These are phyloP conservation scores for Coreius guichenoti DNA, from an alignment of 2,797 vertebrate species.

Conservation along the genomic window DNA sequence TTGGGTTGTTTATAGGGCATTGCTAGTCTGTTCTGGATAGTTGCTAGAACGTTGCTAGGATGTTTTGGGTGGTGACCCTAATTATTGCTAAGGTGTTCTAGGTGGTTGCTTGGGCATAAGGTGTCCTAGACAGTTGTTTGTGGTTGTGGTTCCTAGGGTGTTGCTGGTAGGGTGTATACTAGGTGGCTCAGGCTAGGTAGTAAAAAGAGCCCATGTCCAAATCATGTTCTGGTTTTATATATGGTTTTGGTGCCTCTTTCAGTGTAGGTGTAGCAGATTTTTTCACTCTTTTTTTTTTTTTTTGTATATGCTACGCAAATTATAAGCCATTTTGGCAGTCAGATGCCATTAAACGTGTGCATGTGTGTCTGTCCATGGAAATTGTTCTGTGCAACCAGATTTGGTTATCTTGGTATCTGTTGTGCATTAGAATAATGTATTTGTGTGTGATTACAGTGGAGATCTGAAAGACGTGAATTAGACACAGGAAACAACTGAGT, in stretches of 20 bases:
- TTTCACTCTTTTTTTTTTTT: neutral
- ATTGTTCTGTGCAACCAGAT: neutral
- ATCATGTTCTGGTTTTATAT: neutral
- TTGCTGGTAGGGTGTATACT: neutral
- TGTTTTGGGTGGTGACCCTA: neutral
- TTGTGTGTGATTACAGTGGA: conserved; percentile 47
- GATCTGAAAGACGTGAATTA: conserved; percentile 48
- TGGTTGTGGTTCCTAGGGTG: neutral
- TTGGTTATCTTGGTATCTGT: conserved; percentile 27
- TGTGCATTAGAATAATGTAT: conserved; percentile 45
- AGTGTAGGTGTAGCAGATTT: neutral
- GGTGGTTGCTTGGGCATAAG: neutral
- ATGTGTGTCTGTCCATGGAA: neutral
- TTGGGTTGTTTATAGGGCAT: neutral
- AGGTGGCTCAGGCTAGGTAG: neutral
- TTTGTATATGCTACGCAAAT: neutral
- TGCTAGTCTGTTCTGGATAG: no score
- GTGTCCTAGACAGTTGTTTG: neutral
- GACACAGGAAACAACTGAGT: conserved; percentile 40
- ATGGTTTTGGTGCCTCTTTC: neutral
- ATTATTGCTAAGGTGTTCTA: neutral
- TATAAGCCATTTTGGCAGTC: neutral
- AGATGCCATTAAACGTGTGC: conserved; percentile 1
- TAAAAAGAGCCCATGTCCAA: neutral
- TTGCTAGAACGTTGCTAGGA: neutral